These are phyloP conservation scores for Leptinotarsa lineolata DNA, from an alignment of 1,140 invertebrate genomes.

Conservation along the genomic window DNA sequence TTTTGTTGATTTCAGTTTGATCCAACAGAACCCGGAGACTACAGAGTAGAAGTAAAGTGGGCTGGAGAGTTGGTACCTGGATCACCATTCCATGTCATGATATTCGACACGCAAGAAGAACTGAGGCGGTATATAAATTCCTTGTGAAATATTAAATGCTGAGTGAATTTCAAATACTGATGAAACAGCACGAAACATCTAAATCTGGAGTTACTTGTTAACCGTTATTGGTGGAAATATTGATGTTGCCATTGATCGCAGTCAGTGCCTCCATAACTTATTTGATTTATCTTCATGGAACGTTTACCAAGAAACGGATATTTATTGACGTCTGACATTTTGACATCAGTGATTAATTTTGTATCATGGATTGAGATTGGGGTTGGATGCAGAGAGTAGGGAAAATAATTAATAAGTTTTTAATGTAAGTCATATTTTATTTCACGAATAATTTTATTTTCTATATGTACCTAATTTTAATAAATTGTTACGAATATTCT, in stretches of 20 bases:
- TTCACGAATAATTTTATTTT: neutral
- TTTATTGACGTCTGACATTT: neutral
- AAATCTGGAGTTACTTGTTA: neutral
- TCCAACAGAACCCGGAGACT: slow-evolving; percentile 97
- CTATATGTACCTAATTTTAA: slow-evolving; percentile 19
- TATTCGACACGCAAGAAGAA: slow-evolving; percentile 98
- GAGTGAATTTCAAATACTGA: neutral
- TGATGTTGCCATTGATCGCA: neutral
- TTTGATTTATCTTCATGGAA: neutral
- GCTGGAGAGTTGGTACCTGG: slow-evolving; percentile 96
- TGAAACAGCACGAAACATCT: neutral
- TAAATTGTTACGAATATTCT: slow-evolving; percentile 26
- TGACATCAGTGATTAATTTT: neutral
- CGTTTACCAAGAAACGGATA: neutral
- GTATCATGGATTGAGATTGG: neutral
- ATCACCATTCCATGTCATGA: slow-evolving; percentile 98
- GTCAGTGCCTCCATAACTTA: neutral
- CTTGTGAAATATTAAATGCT: slow-evolving; percentile 46
- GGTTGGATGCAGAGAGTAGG: neutral
- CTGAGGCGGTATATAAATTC: slow-evolving; percentile 69
- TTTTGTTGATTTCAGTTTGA: slow-evolving; percentile 68
- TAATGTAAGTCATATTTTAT: slow-evolving; percentile 1
- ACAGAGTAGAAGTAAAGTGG: slow-evolving; percentile 97
- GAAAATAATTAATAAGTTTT: neutral
- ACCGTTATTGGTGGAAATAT: neutral